A percentile compares a stretch with the other conserved stretches of the same genome.
phyloP scores from a whole-genome alignment of 2,888 invertebrate genomes.

The Ormyrus pomaceus region DNA sequence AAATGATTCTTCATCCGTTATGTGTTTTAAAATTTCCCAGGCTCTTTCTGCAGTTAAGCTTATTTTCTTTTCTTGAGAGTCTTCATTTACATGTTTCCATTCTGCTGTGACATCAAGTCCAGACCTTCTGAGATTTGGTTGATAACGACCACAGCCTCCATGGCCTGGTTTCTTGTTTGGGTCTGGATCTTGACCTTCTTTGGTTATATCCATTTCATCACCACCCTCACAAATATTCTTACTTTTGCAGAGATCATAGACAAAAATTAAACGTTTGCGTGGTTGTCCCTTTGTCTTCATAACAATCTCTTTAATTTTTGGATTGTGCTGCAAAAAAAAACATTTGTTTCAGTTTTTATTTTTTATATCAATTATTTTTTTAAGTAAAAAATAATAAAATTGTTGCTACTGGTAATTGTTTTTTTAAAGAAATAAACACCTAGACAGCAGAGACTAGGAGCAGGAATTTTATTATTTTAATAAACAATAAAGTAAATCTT shows the following conservation, averaged over 20 bases:
- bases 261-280: conserved; percentile 93
- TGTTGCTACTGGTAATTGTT: neutral
- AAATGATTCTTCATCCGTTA: conserved; percentile 97
- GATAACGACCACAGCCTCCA: conserved; percentile 98
- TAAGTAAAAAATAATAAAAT: neutral
- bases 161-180: conserved; percentile 83
- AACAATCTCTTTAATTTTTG: conserved; percentile 95
- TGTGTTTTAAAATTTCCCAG: conserved; percentile 97
- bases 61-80: conserved; percentile 98
- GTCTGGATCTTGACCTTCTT: conserved; percentile 82
- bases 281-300: conserved; percentile 98
- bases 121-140: conserved; percentile 92
- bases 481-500: neutral
- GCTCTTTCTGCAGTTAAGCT: conserved; percentile 95
- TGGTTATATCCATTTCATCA: conserved; percentile 96
- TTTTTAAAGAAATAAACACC: conserved; percentile 2
- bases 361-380: too few species aligned
- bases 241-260: conserved; percentile 98
- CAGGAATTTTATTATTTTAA: conserved; percentile 7
- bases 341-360: too few species aligned
- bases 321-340: conserved; percentile 82
- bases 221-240: conserved; percentile 99
- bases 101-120: conserved; percentile 97
- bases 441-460: neutral
- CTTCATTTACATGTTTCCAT: conserved; percentile 99